Conservation (phyloP, 2,888 invertebrate species). For the Cylloceria caligata region DNA sequence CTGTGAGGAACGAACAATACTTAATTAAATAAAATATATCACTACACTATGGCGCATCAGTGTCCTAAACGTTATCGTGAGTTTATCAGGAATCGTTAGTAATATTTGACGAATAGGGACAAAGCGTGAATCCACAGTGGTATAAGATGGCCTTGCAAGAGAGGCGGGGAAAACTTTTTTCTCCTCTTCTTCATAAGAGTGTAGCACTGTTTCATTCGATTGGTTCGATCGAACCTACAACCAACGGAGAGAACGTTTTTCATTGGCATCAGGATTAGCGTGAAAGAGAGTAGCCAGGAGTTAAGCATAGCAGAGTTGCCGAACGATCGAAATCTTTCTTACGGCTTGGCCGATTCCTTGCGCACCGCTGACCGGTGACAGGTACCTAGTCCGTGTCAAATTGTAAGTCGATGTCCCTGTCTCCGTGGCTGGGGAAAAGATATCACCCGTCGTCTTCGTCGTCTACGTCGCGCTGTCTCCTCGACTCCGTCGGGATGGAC, state of each 20-base stretch:
- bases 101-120: background rate
- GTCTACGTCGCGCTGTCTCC: constrained; percentile 3
- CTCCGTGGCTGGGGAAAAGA: constrained; percentile 70
- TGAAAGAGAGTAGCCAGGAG: constrained; percentile 6
- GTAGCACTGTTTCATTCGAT: constrained; percentile 13
- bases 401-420: constrained; percentile 75
- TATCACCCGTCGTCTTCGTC: constrained; percentile 69
- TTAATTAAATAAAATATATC: background rate
- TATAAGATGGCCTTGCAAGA: background rate
- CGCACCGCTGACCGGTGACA: constrained; percentile 49
- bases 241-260: background rate
- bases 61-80: background rate
- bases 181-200: background rate
- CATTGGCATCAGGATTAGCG: background rate
- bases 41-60: background rate
- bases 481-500: constrained; percentile 69
- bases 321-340: constrained; percentile 76
- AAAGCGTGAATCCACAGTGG: background rate
- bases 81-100: constrained; percentile 18
- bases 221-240: background rate
- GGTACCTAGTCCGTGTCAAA: constrained; percentile 74
- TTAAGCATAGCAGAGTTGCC: constrained; percentile 1
- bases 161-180: background rate
- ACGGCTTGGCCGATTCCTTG: constrained; percentile 45
- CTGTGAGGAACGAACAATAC: background rate